These are phyloP conservation scores for Clarias platycephalus DNA, from an alignment of 2,797 vertebrate species.

Conservation along the genomic window DNA sequence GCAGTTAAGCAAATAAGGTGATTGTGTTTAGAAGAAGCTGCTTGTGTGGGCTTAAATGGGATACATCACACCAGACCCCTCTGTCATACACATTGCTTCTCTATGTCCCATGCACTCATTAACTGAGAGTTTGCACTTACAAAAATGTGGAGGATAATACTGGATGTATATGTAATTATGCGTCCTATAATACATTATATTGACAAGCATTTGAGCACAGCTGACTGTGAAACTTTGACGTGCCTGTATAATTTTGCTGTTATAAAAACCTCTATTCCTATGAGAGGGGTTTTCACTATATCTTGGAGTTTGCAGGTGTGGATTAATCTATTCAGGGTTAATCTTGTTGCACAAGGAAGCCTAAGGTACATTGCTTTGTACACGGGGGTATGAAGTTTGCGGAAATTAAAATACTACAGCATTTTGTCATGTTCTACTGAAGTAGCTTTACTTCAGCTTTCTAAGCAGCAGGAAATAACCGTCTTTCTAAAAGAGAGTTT, in stretches of 20 bases:
- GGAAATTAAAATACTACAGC: too few relatives aligned
- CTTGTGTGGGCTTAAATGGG: conserved; percentile 69
- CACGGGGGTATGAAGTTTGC: too few relatives aligned
- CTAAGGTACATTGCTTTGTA: background rate
- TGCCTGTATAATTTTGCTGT: too few relatives aligned
- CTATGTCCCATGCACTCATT: background rate
- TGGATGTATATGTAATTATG: background rate
- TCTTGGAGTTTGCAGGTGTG: background rate
- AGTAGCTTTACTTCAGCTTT: too few relatives aligned
- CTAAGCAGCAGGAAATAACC: too few relatives aligned
- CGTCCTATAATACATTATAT: background rate
- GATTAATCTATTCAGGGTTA: background rate
- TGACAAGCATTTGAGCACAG: background rate
- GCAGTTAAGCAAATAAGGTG: conserved; percentile 7
- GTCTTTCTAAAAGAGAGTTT: background rate
- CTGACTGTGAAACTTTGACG: background rate
- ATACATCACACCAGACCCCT: conserved; percentile 69
- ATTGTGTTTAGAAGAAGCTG: conserved; percentile 68
- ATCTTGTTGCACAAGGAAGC: too few relatives aligned
- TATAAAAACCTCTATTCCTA: background rate
- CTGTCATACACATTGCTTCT: background rate
- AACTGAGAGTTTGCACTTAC: background rate
- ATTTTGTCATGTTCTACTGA: too few relatives aligned
- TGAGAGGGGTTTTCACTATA: background rate
- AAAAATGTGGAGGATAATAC: background rate